Evolutionary conservation across 2,888 invertebrate species (phyloP), one percentile per base, ranked within the genome.

Genomic region (Chaetogeoica ovagalla): DNA sequence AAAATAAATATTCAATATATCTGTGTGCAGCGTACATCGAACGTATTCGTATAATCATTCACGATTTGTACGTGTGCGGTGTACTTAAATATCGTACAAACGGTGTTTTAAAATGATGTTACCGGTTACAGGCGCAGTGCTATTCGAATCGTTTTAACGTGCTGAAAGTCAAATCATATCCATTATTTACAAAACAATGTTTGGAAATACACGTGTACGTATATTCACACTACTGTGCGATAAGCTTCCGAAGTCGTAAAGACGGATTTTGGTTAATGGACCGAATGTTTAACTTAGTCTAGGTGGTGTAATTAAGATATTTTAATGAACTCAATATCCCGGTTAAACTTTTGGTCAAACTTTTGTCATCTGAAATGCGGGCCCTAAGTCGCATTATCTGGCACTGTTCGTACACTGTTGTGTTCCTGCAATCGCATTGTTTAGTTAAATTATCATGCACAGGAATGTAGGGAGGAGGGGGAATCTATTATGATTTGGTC

Each of bases 261-360:
- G 76, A 76, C 68, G 76, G 60, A 76, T 76, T 76, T 76, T 69
- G 77, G 77, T 77, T 77, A 77, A 77, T 77, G 77, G 69, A 77
- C 77, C 62, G 76, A 76, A 76, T 60, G 68, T 59, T 76, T 77
- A 70, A 69, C 62, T 62, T 69, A 69, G 69, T 76, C 52, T 77
- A 69, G 77, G 69, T 62, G 77, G 69, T 60, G 62, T 70, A 70
- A 77, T 77, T 69, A 77, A 77, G 77, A 69, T 77, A 62, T 77
- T 77, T 77, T 69, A 77, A 77, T 66, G 69, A 76, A 76, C 75
- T 68, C 75, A 65, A 75, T 75, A 65, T 59, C 15, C 75, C 15
- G 43, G 57, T 23, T 68, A 76, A 76, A 76, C 75, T 76, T 68
- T 76, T 19, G 66, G 75, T 76, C 68, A 76, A 76, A 76, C 75